Percentiles rank a stretch among this genome's conserved stretches.
These are phyloP conservation scores for Penaeus chinensis DNA, from an alignment of 1,140 invertebrate genomes.

Conservation along the genomic window DNA sequence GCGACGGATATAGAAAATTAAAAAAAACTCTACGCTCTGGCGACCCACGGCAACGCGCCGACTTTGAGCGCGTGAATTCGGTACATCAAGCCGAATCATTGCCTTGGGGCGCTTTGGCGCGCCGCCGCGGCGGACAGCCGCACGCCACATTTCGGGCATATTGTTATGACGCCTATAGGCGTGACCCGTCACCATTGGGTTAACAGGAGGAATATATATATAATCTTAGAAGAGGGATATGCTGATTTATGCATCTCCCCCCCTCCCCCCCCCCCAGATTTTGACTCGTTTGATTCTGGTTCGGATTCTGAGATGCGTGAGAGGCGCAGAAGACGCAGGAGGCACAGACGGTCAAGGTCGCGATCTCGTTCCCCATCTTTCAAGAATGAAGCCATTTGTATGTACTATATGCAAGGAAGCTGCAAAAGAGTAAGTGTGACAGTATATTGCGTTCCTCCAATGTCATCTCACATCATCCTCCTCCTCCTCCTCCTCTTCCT, in stretches of 20 bases:
- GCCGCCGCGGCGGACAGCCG: too few species aligned
- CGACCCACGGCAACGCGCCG: too few species aligned
- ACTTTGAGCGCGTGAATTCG: too few species aligned
- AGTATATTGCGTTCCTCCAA: neutral
- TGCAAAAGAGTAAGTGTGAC: conserved; percentile 44
- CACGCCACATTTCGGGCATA: too few species aligned
- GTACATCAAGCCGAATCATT: too few species aligned
- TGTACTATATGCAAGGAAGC: conserved; percentile 59
- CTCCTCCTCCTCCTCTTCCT: neutral
- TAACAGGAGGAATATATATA: too few species aligned
- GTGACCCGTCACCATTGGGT: too few species aligned
- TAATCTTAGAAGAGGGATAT: too few species aligned
- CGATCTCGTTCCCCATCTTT: conserved; percentile 51
- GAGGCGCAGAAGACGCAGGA: conserved; percentile 38
- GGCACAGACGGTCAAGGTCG: conserved; percentile 35
- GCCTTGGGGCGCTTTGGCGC: too few species aligned
- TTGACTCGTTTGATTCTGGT: conserved; percentile 49
- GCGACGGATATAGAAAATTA: too few species aligned
- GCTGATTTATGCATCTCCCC: neutral
- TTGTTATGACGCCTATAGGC: too few species aligned
- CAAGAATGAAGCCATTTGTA: conserved; percentile 57
- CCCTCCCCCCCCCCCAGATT: conserved; percentile 17
- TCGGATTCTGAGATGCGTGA: conserved; percentile 53
- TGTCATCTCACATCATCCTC: neutral
- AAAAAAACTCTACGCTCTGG: too few species aligned